These are phyloP conservation scores for Etheostoma cragini DNA, from an alignment of 2,113 vertebrate genomes.

Conservation along the genomic window DNA sequence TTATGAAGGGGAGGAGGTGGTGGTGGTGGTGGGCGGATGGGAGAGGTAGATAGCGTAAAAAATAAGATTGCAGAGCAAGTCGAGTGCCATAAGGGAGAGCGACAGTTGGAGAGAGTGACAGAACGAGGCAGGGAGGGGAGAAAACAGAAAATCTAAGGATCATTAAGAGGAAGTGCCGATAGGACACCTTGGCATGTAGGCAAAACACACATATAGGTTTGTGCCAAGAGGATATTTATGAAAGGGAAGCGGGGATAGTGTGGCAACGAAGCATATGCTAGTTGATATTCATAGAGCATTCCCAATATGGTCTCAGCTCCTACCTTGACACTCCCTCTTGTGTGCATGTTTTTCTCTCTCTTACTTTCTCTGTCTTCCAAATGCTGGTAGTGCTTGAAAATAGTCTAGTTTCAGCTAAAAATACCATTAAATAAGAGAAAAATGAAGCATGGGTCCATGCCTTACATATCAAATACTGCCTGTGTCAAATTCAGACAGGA, in stretches of 20 bases:
- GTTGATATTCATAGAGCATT: slow-evolving; percentile 72
- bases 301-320: slow-evolving; percentile 65
- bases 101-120: slow-evolving; percentile 38
- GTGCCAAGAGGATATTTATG: slow-evolving; percentile 71
- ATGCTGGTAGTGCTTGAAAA: slow-evolving; percentile 36
- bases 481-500: slow-evolving; percentile 37
- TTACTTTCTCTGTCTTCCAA: slow-evolving; percentile 40
- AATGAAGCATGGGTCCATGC: slow-evolving; percentile 36
- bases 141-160: slow-evolving; percentile 54
- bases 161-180: slow-evolving; percentile 54
- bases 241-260: slow-evolving; percentile 53
- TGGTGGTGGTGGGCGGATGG: slow-evolving; percentile 25
- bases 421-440: slow-evolving; percentile 32
- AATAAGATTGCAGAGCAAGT: slow-evolving; percentile 44
- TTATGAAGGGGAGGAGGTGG: slow-evolving; percentile 39
- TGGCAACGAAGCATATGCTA: slow-evolving; percentile 64
- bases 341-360: slow-evolving; percentile 37
- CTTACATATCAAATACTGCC: slow-evolving; percentile 34
- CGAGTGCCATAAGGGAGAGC: slow-evolving; percentile 16
- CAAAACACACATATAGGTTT: slow-evolving; percentile 51
- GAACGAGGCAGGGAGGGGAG: slow-evolving; percentile 23
- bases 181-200: slow-evolving; percentile 58
- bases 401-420: slow-evolving; percentile 50
- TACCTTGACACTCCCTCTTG: slow-evolving; percentile 60
- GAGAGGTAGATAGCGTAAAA: slow-evolving; percentile 45